Base-by-base conservation (phyloP, 2,888 invertebrate species). In the Sphinx pinastri region DNA sequence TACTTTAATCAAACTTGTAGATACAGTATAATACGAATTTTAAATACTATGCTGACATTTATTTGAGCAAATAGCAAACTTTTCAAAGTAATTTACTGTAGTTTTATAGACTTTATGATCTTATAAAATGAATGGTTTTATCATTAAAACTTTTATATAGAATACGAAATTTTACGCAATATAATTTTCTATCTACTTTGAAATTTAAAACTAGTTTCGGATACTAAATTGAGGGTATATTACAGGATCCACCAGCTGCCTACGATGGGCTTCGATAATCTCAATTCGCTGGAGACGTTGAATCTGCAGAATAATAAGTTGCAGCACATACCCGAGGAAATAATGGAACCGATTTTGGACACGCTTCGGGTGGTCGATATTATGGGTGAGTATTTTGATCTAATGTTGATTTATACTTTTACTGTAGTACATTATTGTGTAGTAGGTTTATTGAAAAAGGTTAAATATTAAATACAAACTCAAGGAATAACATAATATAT, bases 301-400 rank as follows among this genome's bases (percentile, higher is more conserved):
- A 98, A 97, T 86, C 94, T 98, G 71, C 97, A 98, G 88, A 98
- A 98, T 87, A 98, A 98, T 91, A 97, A 97, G 87, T 91, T 98
- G 76, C 95, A 95, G 76, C 96, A 97, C 77, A 96, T 98, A 77
- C 96, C 97, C 0, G 97, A 98, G 84, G 98, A 98, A 84, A 97
- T 98, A 67, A 98, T 98, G 96, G 98, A 98, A 84, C 97, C 97
- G 16, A 96, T 98, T 73, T 95, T 98, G 79, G 98, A 98, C 86
- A 98, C 98, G 0, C 94, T 98, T 13, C 95, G 97, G 78, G 97
- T 97, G 73, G 96, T 98, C 76, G 98, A 98, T 89, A 96, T 98
- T 76, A 98, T 97, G 95, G 98, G 98, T 98, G 93, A 73, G 89
- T 81, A 72, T 66, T 58, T 31, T 51, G 11, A 16, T 19, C 51